Conservation (phyloP, 2,113 vertebrate genomes). For the Alectura lathami region DNA sequence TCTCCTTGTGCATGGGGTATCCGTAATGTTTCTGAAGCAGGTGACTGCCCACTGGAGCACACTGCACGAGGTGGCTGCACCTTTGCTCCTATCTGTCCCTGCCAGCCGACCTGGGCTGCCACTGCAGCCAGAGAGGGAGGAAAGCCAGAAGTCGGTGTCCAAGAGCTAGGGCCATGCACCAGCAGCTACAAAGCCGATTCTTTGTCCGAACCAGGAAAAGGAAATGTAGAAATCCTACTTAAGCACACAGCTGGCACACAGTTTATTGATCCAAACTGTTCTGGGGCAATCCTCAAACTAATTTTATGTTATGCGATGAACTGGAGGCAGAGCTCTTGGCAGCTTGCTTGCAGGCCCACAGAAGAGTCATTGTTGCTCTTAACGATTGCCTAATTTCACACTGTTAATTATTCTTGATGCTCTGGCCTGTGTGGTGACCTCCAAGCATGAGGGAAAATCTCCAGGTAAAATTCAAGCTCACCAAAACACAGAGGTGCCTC, state of each 20-base stretch:
- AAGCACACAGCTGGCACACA: not conserved
- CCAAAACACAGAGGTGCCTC: not conserved
- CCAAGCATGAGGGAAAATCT: not conserved
- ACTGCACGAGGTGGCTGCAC: not conserved
- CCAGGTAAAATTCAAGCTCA: not conserved
- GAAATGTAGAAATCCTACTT: not conserved
- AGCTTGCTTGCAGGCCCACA: conserved; percentile 21
- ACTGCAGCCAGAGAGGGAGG: not conserved
- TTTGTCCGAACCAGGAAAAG: not conserved
- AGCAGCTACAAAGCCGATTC: not conserved
- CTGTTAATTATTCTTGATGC: not conserved
- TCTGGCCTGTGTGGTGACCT: not conserved
- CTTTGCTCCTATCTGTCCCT: not conserved
- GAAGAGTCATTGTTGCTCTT: conserved; percentile 33
- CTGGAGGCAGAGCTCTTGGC: conserved; percentile 5
- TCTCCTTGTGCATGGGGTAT: not conserved
- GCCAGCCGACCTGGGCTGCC: not conserved
- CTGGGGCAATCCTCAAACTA: not conserved
- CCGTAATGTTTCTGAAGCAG: not conserved
- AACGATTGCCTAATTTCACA: not conserved
- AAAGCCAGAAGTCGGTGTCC: not conserved
- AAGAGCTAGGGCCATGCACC: fast-evolving
- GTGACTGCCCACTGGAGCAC: not conserved
- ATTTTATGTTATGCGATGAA: not conserved
- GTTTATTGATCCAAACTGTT: not conserved